phyloP scores from a whole-genome alignment of 2,113 vertebrate species.

The Sceloporus undulatus region DNA sequence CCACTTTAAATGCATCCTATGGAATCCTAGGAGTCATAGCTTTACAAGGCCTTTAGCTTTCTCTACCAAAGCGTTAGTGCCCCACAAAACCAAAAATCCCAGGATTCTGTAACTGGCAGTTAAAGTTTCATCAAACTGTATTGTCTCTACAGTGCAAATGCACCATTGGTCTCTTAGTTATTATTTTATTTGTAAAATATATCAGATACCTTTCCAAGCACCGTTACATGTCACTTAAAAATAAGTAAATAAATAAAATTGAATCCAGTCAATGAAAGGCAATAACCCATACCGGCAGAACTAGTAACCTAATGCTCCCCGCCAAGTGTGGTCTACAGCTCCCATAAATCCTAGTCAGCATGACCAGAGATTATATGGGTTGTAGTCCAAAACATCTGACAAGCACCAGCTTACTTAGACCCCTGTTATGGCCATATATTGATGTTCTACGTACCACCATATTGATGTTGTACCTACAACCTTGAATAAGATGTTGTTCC shows the following conservation, averaged over 20 bases:
- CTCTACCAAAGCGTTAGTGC: no score
- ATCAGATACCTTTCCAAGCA: neutral
- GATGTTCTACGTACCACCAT: neutral
- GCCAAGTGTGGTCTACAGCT: no score
- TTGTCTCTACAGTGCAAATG: no score
- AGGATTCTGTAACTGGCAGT: no score
- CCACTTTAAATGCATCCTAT: no score
- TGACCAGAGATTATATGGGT: neutral
- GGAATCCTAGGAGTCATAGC: no score
- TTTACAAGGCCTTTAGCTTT: neutral
- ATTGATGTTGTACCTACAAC: no score
- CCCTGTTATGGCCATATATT: neutral
- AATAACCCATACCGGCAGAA: neutral
- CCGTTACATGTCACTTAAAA: neutral
- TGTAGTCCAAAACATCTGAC: neutral
- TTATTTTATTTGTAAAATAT: conserved; percentile 4
- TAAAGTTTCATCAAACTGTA: no score
- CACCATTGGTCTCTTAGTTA: neutral
- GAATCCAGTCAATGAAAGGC: neutral
- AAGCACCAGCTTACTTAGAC: neutral
- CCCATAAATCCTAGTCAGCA: no score
- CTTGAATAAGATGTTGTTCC: no score
- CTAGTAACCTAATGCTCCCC: neutral
- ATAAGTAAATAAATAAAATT: neutral
- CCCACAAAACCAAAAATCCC: no score